phyloP scores from a whole-genome alignment of 2,888 invertebrate species.

The Microctonus brassicae region DNA sequence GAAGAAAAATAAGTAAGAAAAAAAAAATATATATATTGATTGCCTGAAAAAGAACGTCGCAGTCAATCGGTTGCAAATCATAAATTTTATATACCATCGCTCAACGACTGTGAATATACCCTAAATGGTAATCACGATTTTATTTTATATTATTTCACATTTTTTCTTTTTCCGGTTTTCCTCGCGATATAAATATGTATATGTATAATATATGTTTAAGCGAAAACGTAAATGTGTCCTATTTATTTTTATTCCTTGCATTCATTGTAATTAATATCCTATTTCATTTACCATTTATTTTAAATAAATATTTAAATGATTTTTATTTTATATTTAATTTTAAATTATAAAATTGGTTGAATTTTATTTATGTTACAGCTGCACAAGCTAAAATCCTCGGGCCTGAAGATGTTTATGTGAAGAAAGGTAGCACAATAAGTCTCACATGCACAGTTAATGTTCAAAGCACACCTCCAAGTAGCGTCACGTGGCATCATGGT shows the following conservation, averaged over 20 bases:
- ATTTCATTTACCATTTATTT: background rate
- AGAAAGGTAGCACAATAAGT: slow-evolving; percentile 91
- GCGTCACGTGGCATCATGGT: slow-evolving; percentile 88
- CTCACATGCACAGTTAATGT: slow-evolving; percentile 90
- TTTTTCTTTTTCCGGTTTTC: background rate
- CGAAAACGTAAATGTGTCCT: too few relatives aligned
- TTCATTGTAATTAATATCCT: background rate
- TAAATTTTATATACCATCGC: slow-evolving; percentile 18
- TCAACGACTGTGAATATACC: slow-evolving; percentile 14
- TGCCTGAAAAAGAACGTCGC: background rate
- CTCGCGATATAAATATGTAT: too few relatives aligned
- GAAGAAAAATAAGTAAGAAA: background rate
- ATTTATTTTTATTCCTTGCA: too few relatives aligned
- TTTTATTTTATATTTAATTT: background rate
- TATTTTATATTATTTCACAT: background rate
- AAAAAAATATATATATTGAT: background rate
- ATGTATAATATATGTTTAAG: background rate
- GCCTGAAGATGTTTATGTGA: slow-evolving; percentile 89
- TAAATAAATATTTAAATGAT: background rate
- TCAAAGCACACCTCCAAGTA: slow-evolving; percentile 82
- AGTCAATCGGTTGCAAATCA: slow-evolving; percentile 14
- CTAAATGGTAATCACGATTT: slow-evolving; percentile 15
- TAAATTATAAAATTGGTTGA: background rate
- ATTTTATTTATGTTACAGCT: slow-evolving; percentile 75
- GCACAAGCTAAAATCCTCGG: slow-evolving; percentile 89